Base-by-base conservation (phyloP, 2,113 vertebrate genomes). In the Mixornis gularis region DNA sequence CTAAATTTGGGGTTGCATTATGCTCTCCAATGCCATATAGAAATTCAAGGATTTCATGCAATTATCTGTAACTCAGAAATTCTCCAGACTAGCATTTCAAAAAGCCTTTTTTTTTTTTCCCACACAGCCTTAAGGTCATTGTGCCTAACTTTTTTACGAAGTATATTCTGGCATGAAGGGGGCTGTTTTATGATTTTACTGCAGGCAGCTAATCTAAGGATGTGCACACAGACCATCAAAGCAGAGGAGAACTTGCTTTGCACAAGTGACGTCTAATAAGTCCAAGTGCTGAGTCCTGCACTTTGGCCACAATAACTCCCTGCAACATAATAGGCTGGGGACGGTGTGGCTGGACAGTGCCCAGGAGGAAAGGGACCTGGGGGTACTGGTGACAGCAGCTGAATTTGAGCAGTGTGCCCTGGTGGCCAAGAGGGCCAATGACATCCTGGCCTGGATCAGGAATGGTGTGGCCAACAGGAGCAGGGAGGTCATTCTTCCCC, bases 171-270 rank as follows among this genome's bases (percentile, higher is more conserved):
- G 32, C 48, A 22, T 5, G 32, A 71, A 55, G 52, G 7, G 6
- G 15, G 12, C 1, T 38, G 32, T 10, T 78, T 41, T 58, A 32
- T 62, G 51, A 24, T 79, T 65, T 80, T 34, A 29, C 60, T 71
- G 32, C 38, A 74, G 60, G 38, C 52, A 49, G 41, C 30, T 73
- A 9, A 40, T 58, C 38, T 53, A 19, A 63, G 38, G 60, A 63
- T 53, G 2, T 1, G 14, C 29, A 25, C 32, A 17, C 15, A 78
- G 26, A 30, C 29, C 0, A 1, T 25, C n/a, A 21, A 70, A 58
- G 70, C 27, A 7, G 32, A 62, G 27, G 3, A 8, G 30, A 78
- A 40, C 46, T 69, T 58, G 41, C 69, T 84, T 60, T 60, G 13
- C 5, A 1, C n/a, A 55, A 14, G 21, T 46, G 44, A 46, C 22